Evolutionary conservation across 2,113 vertebrate genomes (phyloP), one percentile per base, ranked within the genome.

Genomic region (Ramphastos sulfuratus): DNA sequence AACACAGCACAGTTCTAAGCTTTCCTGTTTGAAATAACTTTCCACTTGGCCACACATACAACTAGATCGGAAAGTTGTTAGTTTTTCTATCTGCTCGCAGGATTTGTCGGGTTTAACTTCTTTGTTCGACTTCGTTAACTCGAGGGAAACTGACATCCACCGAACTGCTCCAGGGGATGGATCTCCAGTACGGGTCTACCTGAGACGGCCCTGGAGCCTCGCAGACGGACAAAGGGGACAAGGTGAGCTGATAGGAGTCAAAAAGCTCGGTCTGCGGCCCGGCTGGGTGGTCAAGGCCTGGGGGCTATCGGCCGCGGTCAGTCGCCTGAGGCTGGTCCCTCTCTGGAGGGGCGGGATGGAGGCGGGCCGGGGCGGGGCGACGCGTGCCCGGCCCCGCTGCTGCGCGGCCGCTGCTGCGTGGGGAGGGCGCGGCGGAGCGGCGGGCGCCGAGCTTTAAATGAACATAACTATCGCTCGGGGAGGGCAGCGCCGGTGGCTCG

Each of bases 391-490:
- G 86, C 82, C 46, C 69, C 23, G 76, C 69, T 31, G 25, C 72
- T 63, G 82, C 59, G 65, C 79, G 63, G 70, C n/a, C 48, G 76
- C 56, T 35, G 48, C 78, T 79, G 90, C 48, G 84, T 16, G 90
- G 58, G 42, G 77, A 54, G 94, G 87, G 89, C 73, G 85, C 89
- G 80, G 80, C 72, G 60, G 90, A 82, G 78, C 92, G 84, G 85
- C 92, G 67, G 88, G 91, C 92, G 93, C 91, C 94, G 91, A 89
- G 94, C 94, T 95, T 92, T 91, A 94, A 92, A 95, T 87, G 94
- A 96, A 85, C 91, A 82, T 78, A 75, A 81, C 59, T 64, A 78
- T 67, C 92, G 82, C 82, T 61, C n/a, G 85, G 59, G 78, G 87
- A 79, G 82, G 72, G 82, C 71, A 88, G 91, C 94, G 81, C 61